A percentile compares a stretch with the other conserved stretches of the same genome.
phyloP scores from a whole-genome alignment of 2,113 vertebrate species.

The Oryctolagus cuniculus region DNA sequence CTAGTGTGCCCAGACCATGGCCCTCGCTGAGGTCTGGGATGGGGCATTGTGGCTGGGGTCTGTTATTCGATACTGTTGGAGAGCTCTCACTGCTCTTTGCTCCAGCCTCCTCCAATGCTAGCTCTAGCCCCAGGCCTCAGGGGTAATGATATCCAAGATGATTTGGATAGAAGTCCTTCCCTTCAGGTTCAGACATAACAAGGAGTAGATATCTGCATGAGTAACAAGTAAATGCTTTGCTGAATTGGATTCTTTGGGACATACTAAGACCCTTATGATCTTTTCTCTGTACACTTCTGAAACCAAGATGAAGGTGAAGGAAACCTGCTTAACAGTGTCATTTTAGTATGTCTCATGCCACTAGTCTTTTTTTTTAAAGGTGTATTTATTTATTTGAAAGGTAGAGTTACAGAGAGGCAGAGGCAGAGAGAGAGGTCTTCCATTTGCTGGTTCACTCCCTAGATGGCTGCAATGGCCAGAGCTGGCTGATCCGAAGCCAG shows the following conservation, averaged over 20 bases:
- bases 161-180: background rate
- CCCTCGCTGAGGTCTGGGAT: background rate
- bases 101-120: background rate
- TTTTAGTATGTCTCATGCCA: background rate
- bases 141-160: background rate
- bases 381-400: too few relatives aligned
- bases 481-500: too few relatives aligned
- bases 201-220: slow-evolving; percentile 20
- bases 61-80: background rate
- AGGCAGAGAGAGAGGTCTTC: too few relatives aligned
- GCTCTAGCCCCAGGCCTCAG: background rate
- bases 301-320: background rate
- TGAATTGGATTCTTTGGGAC: background rate
- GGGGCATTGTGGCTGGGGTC: background rate
- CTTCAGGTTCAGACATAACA: background rate
- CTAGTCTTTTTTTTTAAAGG: background rate
- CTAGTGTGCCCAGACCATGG: background rate
- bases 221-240: background rate
- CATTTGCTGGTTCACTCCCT: too few relatives aligned
- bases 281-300: background rate
- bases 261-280: background rate
- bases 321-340: background rate
- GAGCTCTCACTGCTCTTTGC: background rate
- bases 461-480: too few relatives aligned
- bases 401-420: too few relatives aligned